phyloP scores from a whole-genome alignment of 2,888 invertebrate genomes.

The Meandrusa payeni region DNA sequence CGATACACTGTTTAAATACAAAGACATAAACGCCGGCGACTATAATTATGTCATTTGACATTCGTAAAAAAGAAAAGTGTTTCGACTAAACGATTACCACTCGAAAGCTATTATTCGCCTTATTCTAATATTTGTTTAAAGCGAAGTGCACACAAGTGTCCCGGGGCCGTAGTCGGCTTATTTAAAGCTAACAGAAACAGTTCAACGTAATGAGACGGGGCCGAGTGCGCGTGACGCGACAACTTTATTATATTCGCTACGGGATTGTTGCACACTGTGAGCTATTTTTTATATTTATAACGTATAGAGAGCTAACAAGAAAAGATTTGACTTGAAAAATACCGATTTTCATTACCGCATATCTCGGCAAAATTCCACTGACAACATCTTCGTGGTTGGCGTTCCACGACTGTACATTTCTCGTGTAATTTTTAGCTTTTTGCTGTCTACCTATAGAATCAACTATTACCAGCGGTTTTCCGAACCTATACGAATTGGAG shows the following conservation, averaged over 20 bases:
- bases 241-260: slow-evolving; percentile 58
- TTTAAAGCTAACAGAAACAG: slow-evolving; percentile 62
- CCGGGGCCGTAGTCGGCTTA: slow-evolving; percentile 44
- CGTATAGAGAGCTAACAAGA: neutral
- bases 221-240: slow-evolving; percentile 63
- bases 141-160: slow-evolving; percentile 38
- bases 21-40: no score
- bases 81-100: slow-evolving; percentile 22
- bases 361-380: no score
- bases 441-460: no score
- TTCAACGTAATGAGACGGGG: slow-evolving; percentile 65
- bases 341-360: no score
- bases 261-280: slow-evolving; percentile 29
- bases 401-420: no score
- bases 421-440: no score
- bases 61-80: slow-evolving; percentile 17
- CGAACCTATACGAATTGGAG: no score
- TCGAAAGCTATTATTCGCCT: slow-evolving; percentile 21
- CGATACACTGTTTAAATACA: no score
- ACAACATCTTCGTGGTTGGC: no score
- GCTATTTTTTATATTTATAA: slow-evolving; percentile 22
- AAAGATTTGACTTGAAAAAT: slow-evolving; percentile 5
- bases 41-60: neutral
- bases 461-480: no score
- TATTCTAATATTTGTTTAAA: slow-evolving; percentile 35